Conservation (phyloP, 2,888 invertebrate species). For the Drosophila pseudotakahashii region DNA sequence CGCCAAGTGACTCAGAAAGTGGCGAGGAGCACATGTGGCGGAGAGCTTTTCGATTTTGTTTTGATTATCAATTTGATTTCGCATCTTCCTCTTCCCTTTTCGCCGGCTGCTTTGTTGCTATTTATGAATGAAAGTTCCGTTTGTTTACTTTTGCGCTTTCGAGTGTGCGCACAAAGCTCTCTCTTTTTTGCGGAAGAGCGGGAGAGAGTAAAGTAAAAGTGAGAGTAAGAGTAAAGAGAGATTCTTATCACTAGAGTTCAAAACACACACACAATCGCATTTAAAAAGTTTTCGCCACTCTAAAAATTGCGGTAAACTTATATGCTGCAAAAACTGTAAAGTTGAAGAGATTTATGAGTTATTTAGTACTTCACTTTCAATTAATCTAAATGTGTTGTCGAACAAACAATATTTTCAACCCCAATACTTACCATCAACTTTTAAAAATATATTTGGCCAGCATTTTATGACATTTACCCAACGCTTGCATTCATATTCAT, state of each 20-base stretch:
- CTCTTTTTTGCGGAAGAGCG: background rate
- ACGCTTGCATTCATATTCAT: constrained; percentile 27
- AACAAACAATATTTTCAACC: background rate
- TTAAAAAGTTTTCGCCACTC: constrained; percentile 22
- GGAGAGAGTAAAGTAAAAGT: constrained; percentile 4
- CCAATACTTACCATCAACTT: constrained; percentile 13
- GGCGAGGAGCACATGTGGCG: constrained; percentile 36
- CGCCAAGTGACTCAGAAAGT: constrained; percentile 23
- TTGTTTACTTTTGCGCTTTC: constrained; percentile 78
- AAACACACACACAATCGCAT: constrained; percentile 26
- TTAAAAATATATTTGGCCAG: constrained; percentile 9
- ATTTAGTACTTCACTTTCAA: background rate
- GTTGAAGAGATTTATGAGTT: constrained; percentile 8
- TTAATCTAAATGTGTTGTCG: background rate
- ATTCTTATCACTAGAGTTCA: constrained; percentile 28
- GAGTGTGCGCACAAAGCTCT: constrained; percentile 56
- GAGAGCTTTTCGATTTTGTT: constrained; percentile 58
- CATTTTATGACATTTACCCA: constrained; percentile 32
- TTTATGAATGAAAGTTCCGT: constrained; percentile 81
- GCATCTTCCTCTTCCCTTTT: constrained; percentile 12
- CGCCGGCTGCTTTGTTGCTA: constrained; percentile 55
- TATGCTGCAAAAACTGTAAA: background rate
- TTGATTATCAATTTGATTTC: constrained; percentile 48
- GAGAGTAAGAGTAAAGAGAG: constrained; percentile 14
- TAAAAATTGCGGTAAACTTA: constrained; percentile 14